Base-by-base conservation (phyloP, 1,140 invertebrate genomes). In the Galendromus occidentalis region DNA sequence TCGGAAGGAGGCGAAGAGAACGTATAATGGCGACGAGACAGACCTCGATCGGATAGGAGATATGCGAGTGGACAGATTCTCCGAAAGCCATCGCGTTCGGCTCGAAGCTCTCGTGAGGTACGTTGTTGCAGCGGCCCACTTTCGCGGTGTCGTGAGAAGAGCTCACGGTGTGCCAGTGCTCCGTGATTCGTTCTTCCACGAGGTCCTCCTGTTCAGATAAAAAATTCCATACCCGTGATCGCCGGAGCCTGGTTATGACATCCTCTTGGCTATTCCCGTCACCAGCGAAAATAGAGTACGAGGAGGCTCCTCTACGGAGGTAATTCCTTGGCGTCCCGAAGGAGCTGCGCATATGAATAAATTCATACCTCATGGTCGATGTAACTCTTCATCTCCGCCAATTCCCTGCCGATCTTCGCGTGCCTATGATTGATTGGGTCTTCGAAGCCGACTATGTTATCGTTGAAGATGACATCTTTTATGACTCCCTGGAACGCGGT, bases 381-480 rank as follows among this genome's bases (percentile, higher is more conserved):
- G 65, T n/a, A 65, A 41, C 28, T 42, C 64, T 14, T 7, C 67
- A 20, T 51, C 64, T 30, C 33, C 41, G 65, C 64, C 9, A 29
- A 45, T 30, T 22, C 64, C 9, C 20, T 18, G 6, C 44, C 65
- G 12, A 70, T 64, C 17, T 51, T 41, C 20, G 29, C 29, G 9
- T 39, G 42, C 30, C 44, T 42, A 14, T 44, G 30, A 25, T 6
- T 64, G 18, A 66, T 33, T 5, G 39, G 30, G 17, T 45, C 65
- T 44, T 51, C 65, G 17, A 66, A 42, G 30, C 45, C 45, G 12
- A 45, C 29, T 9, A 45, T 51, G n/a, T 81, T 78, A 68, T 87
- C 82, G 72, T 88, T 86, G 67, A 89, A 83, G 65, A 87, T 82
- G 18, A 85, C 80, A 76, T 92, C 86, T 69, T 83, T 83, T 22